Evolutionary conservation across 2,888 invertebrate species (phyloP).

Genomic region (Lutraria lutraria): DNA sequence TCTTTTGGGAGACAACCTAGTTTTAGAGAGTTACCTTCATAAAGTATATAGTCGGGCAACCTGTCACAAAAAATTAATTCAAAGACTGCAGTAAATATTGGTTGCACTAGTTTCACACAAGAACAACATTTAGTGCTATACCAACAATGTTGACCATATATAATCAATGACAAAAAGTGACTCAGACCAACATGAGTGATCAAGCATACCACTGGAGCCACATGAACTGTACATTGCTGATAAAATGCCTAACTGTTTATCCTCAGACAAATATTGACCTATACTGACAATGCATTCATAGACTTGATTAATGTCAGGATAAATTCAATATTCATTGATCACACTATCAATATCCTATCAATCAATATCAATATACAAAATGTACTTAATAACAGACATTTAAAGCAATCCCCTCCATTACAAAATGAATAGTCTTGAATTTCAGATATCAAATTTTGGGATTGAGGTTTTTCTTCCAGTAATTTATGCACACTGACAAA

Average conservation of each 20-base stretch:
- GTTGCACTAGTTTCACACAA: no score
- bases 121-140: no score
- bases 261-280: conserved; percentile 33
- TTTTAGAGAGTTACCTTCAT: no score
- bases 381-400: background rate
- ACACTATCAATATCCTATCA: conserved; percentile 37
- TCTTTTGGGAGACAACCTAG: no score
- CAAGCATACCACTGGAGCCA: background rate
- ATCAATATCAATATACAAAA: conserved; percentile 22
- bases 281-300: background rate
- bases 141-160: no score
- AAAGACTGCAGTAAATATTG: no score
- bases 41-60: no score
- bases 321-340: conserved; percentile 33
- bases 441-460: background rate
- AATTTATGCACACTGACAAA: background rate
- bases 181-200: background rate
- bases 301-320: conserved; percentile 34
- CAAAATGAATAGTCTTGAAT: background rate
- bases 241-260: background rate
- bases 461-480: background rate
- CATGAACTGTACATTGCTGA: background rate
- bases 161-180: background rate
- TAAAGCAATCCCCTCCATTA: background rate
- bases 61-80: no score